Evolutionary conservation across 2,113 vertebrate genomes (phyloP).

Genomic region (Rynchops niger): DNA sequence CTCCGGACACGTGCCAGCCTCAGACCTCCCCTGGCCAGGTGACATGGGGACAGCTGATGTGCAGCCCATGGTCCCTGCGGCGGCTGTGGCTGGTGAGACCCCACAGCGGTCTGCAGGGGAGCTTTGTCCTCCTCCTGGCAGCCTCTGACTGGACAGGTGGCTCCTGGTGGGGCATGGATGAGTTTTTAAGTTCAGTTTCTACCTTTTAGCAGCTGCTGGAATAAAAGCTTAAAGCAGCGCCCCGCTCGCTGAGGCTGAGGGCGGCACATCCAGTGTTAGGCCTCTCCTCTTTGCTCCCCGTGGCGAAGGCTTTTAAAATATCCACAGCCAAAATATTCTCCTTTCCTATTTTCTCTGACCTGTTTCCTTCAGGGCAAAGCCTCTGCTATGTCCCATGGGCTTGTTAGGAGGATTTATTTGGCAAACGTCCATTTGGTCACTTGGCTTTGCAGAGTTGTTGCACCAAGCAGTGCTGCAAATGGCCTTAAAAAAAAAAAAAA

Average conservation of each 20-base stretch:
- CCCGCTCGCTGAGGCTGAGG: rapidly evolving
- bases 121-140: not conserved
- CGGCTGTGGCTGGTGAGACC: not conserved
- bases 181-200: not conserved
- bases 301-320: not conserved
- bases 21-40: not conserved
- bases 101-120: not conserved
- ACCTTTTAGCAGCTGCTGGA: not conserved
- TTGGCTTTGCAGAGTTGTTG: not conserved
- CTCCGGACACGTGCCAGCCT: rapidly evolving
- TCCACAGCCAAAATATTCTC: not conserved
- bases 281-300: not conserved
- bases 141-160: not conserved
- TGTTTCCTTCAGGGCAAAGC: not conserved
- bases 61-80: rapidly evolving
- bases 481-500: not conserved
- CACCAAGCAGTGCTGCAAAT: not conserved
- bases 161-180: rapidly evolving
- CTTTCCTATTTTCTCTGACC: not conserved
- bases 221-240: not conserved
- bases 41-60: not conserved
- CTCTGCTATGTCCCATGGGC: not conserved
- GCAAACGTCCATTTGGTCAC: not conserved
- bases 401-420: not conserved
- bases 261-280: not conserved